Conservation (phyloP, 2,888 invertebrate genomes). For the Drosophila fulvimacula region DNA sequence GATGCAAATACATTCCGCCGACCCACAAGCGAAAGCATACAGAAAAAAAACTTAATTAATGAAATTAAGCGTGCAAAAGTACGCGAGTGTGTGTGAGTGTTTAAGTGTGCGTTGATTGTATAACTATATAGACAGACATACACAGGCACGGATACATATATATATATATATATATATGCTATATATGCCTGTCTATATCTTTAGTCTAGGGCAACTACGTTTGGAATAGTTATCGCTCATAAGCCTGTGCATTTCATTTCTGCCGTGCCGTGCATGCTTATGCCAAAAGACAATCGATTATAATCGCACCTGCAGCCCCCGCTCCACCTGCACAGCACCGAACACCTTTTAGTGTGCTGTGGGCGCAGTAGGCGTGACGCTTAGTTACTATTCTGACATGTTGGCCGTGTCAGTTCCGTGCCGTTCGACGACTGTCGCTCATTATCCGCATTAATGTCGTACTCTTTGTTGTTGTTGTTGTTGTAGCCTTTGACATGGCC, state of each 20-base stretch:
- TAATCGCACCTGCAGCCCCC: slow-evolving; percentile 48
- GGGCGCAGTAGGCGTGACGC: slow-evolving; percentile 37
- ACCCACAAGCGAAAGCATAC: slow-evolving; percentile 18
- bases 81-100: slow-evolving; percentile 3
- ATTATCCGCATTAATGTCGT: slow-evolving; percentile 73
- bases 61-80: slow-evolving; percentile 66
- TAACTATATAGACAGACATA: not conserved
- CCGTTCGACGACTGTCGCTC: slow-evolving; percentile 54
- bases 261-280: slow-evolving; percentile 27
- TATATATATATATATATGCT: not conserved
- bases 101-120: slow-evolving; percentile 12
- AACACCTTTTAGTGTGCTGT: slow-evolving; percentile 8
- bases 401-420: slow-evolving; percentile 36
- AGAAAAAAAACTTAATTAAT: slow-evolving; percentile 64
- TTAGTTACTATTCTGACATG: slow-evolving; percentile 37
- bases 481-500: slow-evolving; percentile 29
- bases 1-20: slow-evolving; percentile 40
- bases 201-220: not conserved
- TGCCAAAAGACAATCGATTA: slow-evolving; percentile 68
- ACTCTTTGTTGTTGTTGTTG: slow-evolving; percentile 11
- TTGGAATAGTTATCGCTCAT: not conserved
- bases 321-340: not conserved
- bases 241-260: slow-evolving; percentile 14
- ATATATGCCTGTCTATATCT: not conserved
- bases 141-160: too few species aligned